Conservation (phyloP, 2,888 invertebrate species). For the Selenia dentaria region DNA sequence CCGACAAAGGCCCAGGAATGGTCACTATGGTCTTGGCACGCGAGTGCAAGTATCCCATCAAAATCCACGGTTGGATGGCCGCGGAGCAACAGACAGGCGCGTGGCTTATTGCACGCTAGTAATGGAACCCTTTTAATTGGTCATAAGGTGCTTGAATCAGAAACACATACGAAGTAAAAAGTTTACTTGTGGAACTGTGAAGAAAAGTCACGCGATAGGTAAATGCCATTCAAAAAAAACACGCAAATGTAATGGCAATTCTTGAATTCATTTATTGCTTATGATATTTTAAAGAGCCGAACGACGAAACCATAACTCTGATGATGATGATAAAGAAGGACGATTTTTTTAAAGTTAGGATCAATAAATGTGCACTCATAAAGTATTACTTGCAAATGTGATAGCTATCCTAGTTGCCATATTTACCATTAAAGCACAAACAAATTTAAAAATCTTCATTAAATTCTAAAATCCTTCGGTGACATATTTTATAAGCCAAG, state of each 20-base stretch:
- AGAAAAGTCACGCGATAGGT: constrained; percentile 15
- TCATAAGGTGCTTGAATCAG: constrained; percentile 9
- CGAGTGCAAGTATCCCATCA: constrained; percentile 39
- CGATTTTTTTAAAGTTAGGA: too few relatives aligned
- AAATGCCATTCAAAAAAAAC: not conserved
- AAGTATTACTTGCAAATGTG: too few relatives aligned
- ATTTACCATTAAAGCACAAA: too few relatives aligned
- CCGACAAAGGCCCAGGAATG: constrained; percentile 13
- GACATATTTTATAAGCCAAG: too few relatives aligned
- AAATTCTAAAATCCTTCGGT: too few relatives aligned
- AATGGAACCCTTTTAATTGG: constrained; percentile 23
- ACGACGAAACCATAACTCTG: too few relatives aligned
- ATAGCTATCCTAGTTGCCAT: too few relatives aligned
- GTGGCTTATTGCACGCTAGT: constrained; percentile 21
- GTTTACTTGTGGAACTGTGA: constrained; percentile 9
- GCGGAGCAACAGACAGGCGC: constrained; percentile 13
- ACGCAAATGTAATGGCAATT: not conserved
- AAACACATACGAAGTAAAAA: constrained; percentile 1
- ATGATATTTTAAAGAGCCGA: too few relatives aligned
- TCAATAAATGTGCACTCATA: too few relatives aligned
- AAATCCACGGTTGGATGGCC: constrained; percentile 44
- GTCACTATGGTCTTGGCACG: constrained; percentile 24
- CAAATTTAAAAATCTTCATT: too few relatives aligned
- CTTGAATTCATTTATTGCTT: too few relatives aligned
- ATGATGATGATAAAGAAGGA: too few relatives aligned